Evolutionary conservation across 2,797 vertebrate species (phyloP).

Genomic region (Epinephelus malabaricus): DNA sequence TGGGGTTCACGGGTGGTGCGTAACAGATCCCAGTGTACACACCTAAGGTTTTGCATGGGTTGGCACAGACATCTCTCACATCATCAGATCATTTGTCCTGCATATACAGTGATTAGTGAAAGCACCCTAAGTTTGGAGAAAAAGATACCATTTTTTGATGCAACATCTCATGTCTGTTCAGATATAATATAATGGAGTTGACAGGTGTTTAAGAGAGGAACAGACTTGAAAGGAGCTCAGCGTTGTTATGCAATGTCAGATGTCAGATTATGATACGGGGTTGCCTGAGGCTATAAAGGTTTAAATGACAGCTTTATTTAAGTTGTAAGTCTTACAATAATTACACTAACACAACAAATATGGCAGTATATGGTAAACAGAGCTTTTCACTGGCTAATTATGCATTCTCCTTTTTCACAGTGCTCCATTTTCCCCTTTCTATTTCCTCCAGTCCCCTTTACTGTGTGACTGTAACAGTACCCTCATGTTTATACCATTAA

Average conservation of each 20-base stretch:
- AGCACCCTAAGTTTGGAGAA: slow-evolving; percentile 48
- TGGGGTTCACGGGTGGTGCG: slow-evolving; percentile 83
- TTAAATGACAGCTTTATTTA: slow-evolving; percentile 17
- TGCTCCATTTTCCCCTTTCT: background rate
- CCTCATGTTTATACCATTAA: slow-evolving; percentile 19
- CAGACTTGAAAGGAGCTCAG: slow-evolving; percentile 16
- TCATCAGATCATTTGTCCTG: slow-evolving; percentile 82
- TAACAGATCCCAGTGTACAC: slow-evolving; percentile 83
- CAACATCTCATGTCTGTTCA: slow-evolving; percentile 37
- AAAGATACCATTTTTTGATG: slow-evolving; percentile 55
- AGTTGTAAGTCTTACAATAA: background rate
- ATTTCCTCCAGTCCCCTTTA: slow-evolving; percentile 11
- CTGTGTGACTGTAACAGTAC: slow-evolving; percentile 24
- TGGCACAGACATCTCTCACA: slow-evolving; percentile 80
- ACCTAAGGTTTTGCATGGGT: slow-evolving; percentile 82
- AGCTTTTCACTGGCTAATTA: slow-evolving; percentile 6
- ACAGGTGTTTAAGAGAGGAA: slow-evolving; percentile 48
- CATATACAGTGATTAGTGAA: slow-evolving; percentile 73
- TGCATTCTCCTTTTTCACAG: background rate
- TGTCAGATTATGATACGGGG: slow-evolving; percentile 12
- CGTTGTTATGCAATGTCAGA: slow-evolving; percentile 22
- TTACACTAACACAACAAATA: slow-evolving; percentile 9
- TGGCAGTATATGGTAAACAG: background rate
- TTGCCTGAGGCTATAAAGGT: slow-evolving; percentile 28
- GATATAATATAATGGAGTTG: slow-evolving; percentile 30